These are phyloP conservation scores for Campylomormyrus tamandua DNA, from an alignment of 2,113 vertebrate species.

Conservation along the genomic window DNA sequence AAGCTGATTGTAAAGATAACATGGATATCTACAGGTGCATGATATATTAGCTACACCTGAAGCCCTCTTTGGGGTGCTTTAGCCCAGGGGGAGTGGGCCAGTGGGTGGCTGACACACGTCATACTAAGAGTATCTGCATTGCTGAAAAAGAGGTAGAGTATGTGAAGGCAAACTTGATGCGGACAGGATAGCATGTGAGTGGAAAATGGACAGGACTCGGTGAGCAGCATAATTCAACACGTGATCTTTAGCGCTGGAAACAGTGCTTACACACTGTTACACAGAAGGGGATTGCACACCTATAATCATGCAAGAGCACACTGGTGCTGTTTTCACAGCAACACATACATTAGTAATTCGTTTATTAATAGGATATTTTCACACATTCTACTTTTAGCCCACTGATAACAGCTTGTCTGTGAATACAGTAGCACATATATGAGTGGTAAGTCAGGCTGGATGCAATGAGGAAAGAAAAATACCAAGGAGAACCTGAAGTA, in stretches of 20 bases:
- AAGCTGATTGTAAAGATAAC: neutral
- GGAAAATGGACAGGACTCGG: neutral
- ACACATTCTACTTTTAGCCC: neutral
- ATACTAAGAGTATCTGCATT: neutral
- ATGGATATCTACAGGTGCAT: neutral
- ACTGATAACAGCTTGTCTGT: neutral
- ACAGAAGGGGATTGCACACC: neutral
- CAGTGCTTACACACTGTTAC: neutral
- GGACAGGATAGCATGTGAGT: neutral
- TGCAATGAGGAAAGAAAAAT: neutral
- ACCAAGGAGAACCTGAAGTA: neutral
- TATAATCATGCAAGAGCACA: neutral
- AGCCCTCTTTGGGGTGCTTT: neutral
- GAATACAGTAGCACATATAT: neutral
- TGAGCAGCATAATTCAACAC: neutral
- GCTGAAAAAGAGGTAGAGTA: neutral
- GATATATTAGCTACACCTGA: neutral
- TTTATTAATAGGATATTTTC: neutral
- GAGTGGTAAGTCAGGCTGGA: neutral
- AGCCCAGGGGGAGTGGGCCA: neutral
- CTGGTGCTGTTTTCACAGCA: neutral
- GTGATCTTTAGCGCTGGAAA: neutral
- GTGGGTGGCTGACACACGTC: neutral
- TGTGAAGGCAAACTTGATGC: neutral
- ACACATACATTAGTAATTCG: neutral